These are phyloP conservation scores for Grammomys surdaster DNA, from an alignment of 2,113 vertebrate genomes.

Conservation along the genomic window DNA sequence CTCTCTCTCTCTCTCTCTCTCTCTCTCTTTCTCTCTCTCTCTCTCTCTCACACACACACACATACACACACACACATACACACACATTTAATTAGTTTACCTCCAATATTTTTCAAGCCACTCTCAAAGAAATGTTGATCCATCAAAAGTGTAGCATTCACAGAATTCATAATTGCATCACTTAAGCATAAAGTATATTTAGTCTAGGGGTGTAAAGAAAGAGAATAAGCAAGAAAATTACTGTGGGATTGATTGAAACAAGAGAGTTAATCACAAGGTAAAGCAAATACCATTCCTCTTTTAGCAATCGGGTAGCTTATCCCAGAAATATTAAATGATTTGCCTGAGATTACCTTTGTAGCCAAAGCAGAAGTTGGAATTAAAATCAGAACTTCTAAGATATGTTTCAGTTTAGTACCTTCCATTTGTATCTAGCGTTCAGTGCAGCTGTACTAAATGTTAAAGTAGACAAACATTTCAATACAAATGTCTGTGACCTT, in stretches of 20 bases:
- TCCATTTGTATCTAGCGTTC: not conserved
- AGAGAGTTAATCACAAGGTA: constrained; percentile 25
- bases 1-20: too few relatives aligned
- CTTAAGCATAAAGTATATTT: constrained; percentile 38
- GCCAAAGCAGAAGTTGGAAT: not conserved
- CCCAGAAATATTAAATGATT: not conserved
- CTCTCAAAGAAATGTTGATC: not conserved
- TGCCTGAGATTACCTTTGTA: not conserved
- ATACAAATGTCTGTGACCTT: not conserved
- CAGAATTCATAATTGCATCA: constrained; percentile 31
- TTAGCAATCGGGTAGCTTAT: not conserved
- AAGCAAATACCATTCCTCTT: not conserved
- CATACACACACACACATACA: not conserved
- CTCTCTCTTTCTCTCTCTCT: too few relatives aligned
- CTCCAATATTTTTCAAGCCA: not conserved
- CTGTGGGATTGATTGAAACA: not conserved
- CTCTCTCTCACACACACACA: not conserved
- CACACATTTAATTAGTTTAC: not conserved
- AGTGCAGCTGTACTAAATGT: not conserved
- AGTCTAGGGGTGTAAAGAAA: not conserved
- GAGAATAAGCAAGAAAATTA: not conserved
- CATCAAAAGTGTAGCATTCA: constrained; percentile 1
- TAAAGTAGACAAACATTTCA: not conserved
- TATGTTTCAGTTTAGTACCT: not conserved
- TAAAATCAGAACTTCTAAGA: not conserved